phyloP scores from a whole-genome alignment of 2,888 invertebrate species.

The Eristalis pertinax region DNA sequence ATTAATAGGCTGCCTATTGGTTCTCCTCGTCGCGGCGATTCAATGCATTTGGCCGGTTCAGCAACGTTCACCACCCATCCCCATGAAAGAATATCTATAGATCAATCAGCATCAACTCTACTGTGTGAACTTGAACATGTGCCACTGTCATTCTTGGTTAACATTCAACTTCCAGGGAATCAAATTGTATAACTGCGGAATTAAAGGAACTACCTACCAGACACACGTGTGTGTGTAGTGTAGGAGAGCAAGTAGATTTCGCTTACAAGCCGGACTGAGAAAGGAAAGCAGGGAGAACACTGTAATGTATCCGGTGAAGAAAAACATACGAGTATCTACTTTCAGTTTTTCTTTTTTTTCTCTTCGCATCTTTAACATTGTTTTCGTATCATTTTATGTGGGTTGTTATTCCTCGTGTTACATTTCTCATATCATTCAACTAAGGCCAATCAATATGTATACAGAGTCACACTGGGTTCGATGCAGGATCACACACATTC shows the following conservation, averaged over 20 bases:
- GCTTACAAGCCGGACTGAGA: background rate
- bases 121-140: constrained; percentile 65
- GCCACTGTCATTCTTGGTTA: constrained; percentile 60
- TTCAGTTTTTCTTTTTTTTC: constrained; percentile 11
- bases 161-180: constrained; percentile 65
- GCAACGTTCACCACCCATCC: background rate
- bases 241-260: constrained; percentile 27
- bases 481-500: constrained; percentile 30
- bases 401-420: constrained; percentile 64
- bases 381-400: constrained; percentile 46
- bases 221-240: no score
- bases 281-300: constrained; percentile 15
- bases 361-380: background rate
- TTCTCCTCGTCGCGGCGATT: no score
- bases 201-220: constrained; percentile 9
- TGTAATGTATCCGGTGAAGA: constrained; percentile 18
- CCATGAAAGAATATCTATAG: background rate
- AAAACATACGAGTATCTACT: constrained; percentile 19
- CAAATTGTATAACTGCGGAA: constrained; percentile 24
- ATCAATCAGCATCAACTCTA: background rate
- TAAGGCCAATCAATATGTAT: constrained; percentile 47
- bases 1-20: no score
- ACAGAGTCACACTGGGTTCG: constrained; percentile 3
- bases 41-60: background rate
- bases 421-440: constrained; percentile 71